Conservation (phyloP, 1,140 invertebrate species). For the Drosophila busckii region DNA sequence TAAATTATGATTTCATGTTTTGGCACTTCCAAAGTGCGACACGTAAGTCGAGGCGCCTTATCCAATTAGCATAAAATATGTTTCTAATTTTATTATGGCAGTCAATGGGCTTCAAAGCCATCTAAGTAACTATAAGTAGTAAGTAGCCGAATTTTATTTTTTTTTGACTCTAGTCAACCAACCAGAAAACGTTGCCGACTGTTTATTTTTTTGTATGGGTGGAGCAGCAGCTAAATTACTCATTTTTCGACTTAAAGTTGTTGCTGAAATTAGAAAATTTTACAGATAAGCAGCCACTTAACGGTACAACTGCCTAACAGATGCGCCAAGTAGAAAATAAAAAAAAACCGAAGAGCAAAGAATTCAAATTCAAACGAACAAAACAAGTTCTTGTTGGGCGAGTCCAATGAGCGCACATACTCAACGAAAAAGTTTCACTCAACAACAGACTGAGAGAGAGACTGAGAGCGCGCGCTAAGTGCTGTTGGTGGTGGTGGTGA, state of each 20-base stretch:
- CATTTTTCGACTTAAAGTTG: slow-evolving; percentile 53
- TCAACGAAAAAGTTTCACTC: slow-evolving; percentile 28
- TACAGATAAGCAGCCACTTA: slow-evolving; percentile 51
- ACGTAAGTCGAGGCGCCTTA: slow-evolving; percentile 24
- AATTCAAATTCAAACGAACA: not conserved
- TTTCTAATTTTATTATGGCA: slow-evolving; percentile 56
- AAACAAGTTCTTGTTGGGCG: slow-evolving; percentile 60
- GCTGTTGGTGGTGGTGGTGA: slow-evolving; percentile 21
- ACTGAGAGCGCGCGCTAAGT: slow-evolving; percentile 1
- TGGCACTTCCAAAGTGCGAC: slow-evolving; percentile 49
- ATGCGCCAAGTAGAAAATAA: slow-evolving; percentile 43
- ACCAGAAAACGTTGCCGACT: slow-evolving; percentile 44
- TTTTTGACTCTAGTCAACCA: slow-evolving; percentile 50
- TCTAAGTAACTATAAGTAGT: not conserved
- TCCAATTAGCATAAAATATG: slow-evolving; percentile 54
- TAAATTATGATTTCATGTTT: slow-evolving; percentile 74
- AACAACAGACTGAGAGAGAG: slow-evolving; percentile 18
- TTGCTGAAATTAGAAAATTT: slow-evolving; percentile 24
- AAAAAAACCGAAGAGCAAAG: not conserved
- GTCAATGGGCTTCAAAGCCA: slow-evolving; percentile 48
- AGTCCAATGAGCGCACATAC: slow-evolving; percentile 24
- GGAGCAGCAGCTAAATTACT: slow-evolving; percentile 71
- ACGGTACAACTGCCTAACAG: slow-evolving; percentile 60
- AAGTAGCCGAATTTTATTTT: not conserved
- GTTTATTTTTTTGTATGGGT: slow-evolving; percentile 13